Evolutionary conservation across 92 coral and sea anemone species (phyloP), one percentile per base, ranked within the genome.

Genomic region (Zoanthus sansibaricus): DNA sequence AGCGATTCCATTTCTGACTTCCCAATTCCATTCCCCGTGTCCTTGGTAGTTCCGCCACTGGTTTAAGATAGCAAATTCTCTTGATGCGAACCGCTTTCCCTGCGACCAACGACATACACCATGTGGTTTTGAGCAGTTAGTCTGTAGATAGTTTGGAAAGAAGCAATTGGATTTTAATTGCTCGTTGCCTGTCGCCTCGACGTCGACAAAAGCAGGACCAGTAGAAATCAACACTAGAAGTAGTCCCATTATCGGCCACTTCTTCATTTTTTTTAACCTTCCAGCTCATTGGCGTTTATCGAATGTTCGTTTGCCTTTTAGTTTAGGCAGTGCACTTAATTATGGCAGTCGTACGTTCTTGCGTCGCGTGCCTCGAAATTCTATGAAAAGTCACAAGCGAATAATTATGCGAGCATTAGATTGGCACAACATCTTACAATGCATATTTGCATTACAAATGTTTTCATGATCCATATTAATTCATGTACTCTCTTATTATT

Each of bases 61-160:
- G 20, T 33, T 18, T 18, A 31, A 13, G 0, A 58, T 14, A 66
- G 87, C 69, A 61, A 85, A 56, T 67, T 56, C 33, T 61, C 86
- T 86, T 64, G 87, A 76, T 5, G 89, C 62, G 25, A 87, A 45
- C 55, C 93, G 71, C 69, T 83, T 71, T 6, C 93, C 93, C 3
- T 83, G 84, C 12, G 73, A 76, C 93, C 93, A 91, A n/a, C 86
- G 79, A 58, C 93, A 91, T 46, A 91, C 66, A 2, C 72, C 70
- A 1, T 71, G 51, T 14, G 76, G 85, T 37, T 75, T 70, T 4
- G 72, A 20, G 51, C 93, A 91, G 83, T 69, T 59, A 13, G 93
- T 90, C 82, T 90, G 93, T 14, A 91, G 89, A 77, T 82, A 91
- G 15, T 76, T 68, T 67, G 93, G 93, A 16, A 91, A 91, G 30